phyloP scores from a whole-genome alignment of 2,113 vertebrate genomes.

The Loxodonta africana region DNA sequence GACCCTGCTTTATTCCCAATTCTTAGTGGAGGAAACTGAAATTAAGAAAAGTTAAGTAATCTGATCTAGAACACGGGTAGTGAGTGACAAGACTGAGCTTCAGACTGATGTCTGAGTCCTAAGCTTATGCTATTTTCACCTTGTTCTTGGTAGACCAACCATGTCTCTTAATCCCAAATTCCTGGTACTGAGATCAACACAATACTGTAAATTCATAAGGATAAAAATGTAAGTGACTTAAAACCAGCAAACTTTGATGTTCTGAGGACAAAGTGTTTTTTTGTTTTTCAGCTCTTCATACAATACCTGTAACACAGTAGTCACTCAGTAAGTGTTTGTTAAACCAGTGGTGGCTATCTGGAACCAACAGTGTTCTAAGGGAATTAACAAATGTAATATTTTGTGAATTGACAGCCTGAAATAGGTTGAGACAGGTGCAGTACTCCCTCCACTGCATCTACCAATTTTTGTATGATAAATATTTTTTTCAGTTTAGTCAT shows the following conservation, averaged over 20 bases:
- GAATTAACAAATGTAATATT: slow-evolving; percentile 23
- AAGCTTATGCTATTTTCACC: not conserved
- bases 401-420: slow-evolving; percentile 42
- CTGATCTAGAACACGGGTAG: not conserved
- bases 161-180: slow-evolving; percentile 20
- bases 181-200: not conserved
- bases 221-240: slow-evolving; percentile 36
- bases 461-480: slow-evolving; percentile 38
- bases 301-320: not conserved
- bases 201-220: not conserved
- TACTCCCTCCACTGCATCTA: slow-evolving; percentile 1
- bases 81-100: slow-evolving; percentile 18
- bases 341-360: slow-evolving; percentile 25
- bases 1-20: not conserved
- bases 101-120: not conserved
- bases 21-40: slow-evolving; percentile 4
- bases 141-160: not conserved
- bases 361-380: not conserved
- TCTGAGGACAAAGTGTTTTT: not conserved
- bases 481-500: slow-evolving; percentile 8
- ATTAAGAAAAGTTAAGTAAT: slow-evolving; percentile 52
- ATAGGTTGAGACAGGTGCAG: not conserved
- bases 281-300: not conserved
- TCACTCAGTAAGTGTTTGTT: slow-evolving; percentile 15
- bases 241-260: not conserved